A percentile compares a stretch with the other conserved stretches of the same genome.
Conservation (phyloP, 1,140 invertebrate species). For the Ceratitis capitata region DNA sequence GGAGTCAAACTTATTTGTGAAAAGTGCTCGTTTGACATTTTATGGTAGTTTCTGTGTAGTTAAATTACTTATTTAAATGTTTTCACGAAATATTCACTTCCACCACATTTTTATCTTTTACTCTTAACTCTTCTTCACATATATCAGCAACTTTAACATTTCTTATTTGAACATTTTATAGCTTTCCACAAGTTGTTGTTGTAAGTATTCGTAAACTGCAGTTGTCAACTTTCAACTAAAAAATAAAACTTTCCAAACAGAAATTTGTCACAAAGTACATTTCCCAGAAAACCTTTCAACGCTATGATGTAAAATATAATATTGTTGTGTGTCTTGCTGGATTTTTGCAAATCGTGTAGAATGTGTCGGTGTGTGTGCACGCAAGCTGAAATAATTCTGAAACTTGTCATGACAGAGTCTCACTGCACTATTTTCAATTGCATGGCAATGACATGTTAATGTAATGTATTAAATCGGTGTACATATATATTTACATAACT, state of each 20-base stretch:
- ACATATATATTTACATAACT: neutral
- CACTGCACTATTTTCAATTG: neutral
- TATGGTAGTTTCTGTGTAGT: neutral
- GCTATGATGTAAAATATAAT: no score
- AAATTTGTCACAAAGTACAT: neutral
- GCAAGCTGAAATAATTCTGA: neutral
- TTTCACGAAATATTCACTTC: neutral
- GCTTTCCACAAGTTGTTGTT: neutral
- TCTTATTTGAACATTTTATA: neutral
- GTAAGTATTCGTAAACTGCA: neutral
- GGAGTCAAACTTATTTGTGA: no score
- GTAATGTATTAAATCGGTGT: neutral
- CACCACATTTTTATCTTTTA: neutral
- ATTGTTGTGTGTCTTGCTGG: no score
- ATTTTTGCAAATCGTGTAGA: no score
- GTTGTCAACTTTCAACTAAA: neutral
- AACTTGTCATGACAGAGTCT: neutral
- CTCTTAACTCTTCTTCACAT: neutral
- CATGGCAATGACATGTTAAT: neutral
- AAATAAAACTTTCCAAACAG: neutral
- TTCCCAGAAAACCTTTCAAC: neutral
- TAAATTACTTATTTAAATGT: neutral
- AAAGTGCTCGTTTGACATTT: no score
- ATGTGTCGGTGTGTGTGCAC: neutral
- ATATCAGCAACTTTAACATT: neutral